Conservation (phyloP, 2,113 vertebrate species). For the Pelobates fuscus region DNA sequence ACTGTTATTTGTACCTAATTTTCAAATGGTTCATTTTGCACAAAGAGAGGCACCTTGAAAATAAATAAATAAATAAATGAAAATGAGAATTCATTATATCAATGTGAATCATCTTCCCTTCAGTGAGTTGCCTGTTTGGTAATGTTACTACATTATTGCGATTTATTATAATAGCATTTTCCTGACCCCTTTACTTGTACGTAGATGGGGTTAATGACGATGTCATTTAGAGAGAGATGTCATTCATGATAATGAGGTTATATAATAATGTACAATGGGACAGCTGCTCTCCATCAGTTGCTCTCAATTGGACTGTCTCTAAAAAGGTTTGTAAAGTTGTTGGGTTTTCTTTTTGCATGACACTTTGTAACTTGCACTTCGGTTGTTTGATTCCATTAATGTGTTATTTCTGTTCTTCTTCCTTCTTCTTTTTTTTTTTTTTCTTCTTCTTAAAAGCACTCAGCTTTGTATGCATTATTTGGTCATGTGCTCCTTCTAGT, state of each 20-base stretch:
- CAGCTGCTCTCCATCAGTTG: conserved; percentile 26
- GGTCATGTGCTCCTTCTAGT: background rate
- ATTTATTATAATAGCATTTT: conserved; percentile 23
- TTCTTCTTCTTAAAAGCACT: conserved; percentile 2
- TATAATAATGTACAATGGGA: conserved; percentile 13
- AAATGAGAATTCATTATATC: too few species aligned
- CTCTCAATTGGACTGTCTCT: conserved; percentile 14
- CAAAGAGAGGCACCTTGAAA: background rate
- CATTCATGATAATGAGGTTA: conserved; percentile 24
- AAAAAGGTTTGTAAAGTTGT: conserved; percentile 22
- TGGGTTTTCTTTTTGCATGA: conserved; percentile 17
- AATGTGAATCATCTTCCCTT: background rate
- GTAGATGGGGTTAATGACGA: conserved; percentile 15
- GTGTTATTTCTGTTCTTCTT: background rate
- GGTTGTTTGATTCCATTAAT: conserved; percentile 1
- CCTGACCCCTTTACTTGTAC: background rate
- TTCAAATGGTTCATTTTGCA: background rate
- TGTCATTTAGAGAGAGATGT: background rate
- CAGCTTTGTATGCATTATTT: background rate
- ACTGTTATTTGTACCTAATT: background rate
- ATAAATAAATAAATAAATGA: background rate
- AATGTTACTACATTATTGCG: background rate
- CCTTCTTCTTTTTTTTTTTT: background rate
- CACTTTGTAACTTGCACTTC: background rate
- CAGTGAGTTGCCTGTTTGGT: background rate